phyloP scores from a whole-genome alignment of 1,140 invertebrate genomes.

The Mercenaria mercenaria region DNA sequence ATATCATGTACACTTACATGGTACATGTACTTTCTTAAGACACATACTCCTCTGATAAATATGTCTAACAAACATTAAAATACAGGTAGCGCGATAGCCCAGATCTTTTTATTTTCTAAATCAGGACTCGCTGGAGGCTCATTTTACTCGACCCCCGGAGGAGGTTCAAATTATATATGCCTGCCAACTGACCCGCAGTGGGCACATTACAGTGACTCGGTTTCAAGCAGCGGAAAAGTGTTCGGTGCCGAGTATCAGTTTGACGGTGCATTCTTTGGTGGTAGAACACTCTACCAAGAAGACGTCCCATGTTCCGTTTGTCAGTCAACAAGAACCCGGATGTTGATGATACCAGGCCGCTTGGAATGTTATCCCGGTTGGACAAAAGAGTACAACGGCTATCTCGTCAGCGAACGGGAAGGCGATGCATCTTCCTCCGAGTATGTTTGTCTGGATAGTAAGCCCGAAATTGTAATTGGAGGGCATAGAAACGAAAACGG shows the following conservation, averaged over 20 bases:
- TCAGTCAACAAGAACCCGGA: neutral
- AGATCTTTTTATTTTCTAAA: too few relatives aligned
- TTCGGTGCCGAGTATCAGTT: conserved; percentile 14
- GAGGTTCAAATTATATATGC: conserved; percentile 15
- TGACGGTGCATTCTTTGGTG: neutral
- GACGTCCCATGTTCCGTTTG: conserved; percentile 68
- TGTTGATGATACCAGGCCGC: conserved; percentile 63
- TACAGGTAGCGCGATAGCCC: too few relatives aligned
- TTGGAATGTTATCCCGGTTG: conserved; percentile 50
- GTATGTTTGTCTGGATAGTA: conserved; percentile 70
- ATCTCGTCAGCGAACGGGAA: conserved; percentile 60
- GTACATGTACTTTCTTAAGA: too few relatives aligned
- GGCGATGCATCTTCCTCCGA: neutral
- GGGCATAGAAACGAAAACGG: neutral
- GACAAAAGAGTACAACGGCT: conserved; percentile 68
- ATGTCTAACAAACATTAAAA: too few relatives aligned
- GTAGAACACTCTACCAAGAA: neutral
- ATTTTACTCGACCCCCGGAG: neutral
- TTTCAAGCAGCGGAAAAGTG: neutral
- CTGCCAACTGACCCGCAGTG: conserved; percentile 14
- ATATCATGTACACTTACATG: too few relatives aligned
- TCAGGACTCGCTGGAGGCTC: neutral
- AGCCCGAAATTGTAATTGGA: conserved; percentile 32
- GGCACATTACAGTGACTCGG: neutral
- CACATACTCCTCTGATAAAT: too few relatives aligned